A percentile compares a stretch with the other conserved stretches of the same genome.
phyloP scores from a whole-genome alignment of 2,888 invertebrate genomes.

The Torymus auratus region DNA sequence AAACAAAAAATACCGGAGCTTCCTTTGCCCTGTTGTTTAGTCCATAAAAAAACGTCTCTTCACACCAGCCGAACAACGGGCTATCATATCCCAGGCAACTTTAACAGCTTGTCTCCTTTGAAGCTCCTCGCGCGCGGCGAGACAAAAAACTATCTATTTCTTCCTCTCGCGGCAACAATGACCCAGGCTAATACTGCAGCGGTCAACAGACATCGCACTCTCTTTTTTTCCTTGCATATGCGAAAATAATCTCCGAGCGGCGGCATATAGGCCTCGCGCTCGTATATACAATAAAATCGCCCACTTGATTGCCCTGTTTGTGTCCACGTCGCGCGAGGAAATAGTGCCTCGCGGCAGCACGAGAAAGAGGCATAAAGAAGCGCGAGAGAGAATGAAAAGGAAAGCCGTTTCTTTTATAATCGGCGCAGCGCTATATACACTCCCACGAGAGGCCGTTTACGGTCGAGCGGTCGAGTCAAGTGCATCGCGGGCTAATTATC shows the following conservation, averaged over 20 bases:
- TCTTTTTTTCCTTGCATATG: no score
- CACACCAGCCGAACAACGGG: neutral
- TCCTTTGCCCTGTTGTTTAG: neutral
- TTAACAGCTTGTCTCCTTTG: slow-evolving; percentile 1
- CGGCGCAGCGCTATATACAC: neutral
- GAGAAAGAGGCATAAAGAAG: no score
- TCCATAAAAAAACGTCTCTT: slow-evolving; percentile 27
- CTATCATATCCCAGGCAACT: neutral
- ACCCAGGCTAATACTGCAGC: no score
- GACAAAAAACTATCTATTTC: slow-evolving; percentile 53
- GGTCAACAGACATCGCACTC: no score
- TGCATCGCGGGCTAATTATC: neutral
- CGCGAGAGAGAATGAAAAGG: no score
- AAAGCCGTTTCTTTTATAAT: no score
- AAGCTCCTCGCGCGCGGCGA: slow-evolving; percentile 1
- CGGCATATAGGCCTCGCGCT: no score
- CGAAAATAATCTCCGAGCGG: no score
- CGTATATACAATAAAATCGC: no score
- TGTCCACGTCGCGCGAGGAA: no score
- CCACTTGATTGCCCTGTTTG: no score
- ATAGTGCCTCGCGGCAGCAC: no score
- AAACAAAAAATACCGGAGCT: slow-evolving; percentile 4
- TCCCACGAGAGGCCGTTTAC: neutral
- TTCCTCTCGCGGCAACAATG: neutral
- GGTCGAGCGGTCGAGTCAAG: slow-evolving; percentile 4